Evolutionary conservation across 2,797 vertebrate species (phyloP).

Genomic region (Sebastolobus altivelis): DNA sequence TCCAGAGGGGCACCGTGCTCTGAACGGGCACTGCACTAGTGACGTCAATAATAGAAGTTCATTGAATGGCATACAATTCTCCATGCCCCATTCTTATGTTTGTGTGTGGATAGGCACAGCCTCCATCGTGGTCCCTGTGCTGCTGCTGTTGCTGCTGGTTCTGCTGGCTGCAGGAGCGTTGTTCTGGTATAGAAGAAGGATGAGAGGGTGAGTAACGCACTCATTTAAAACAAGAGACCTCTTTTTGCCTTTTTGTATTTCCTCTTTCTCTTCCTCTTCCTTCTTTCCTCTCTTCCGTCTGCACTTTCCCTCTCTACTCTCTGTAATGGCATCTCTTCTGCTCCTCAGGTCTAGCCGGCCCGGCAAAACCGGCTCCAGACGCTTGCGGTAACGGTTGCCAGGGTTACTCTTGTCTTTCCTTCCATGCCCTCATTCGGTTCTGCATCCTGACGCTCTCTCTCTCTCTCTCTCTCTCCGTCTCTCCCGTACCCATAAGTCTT

Average conservation of each 20-base stretch:
- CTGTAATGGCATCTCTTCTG: constrained; percentile 79
- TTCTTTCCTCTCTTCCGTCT: constrained; percentile 15
- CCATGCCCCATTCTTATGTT: neutral
- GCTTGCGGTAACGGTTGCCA: constrained; percentile 84
- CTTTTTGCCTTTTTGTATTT: constrained; percentile 19
- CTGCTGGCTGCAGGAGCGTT: constrained; percentile 87
- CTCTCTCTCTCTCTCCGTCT: constrained; percentile 33
- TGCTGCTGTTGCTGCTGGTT: constrained; percentile 88
- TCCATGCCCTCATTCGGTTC: constrained; percentile 50
- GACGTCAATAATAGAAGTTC: neutral
- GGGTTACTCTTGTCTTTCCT: constrained; percentile 60
- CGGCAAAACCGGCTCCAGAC: constrained; percentile 82
- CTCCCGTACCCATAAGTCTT: constrained; percentile 59
- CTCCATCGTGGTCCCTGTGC: constrained; percentile 90
- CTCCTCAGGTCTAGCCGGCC: constrained; percentile 85
- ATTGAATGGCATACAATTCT: neutral
- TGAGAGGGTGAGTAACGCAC: constrained; percentile 90
- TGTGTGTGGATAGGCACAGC: constrained; percentile 85
- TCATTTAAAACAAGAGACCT: constrained; percentile 2
- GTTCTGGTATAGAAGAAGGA: constrained; percentile 92
- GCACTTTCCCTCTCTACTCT: constrained; percentile 59
- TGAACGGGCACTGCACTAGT: too few relatives aligned
- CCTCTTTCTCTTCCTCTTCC: neutral
- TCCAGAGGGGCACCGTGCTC: too few relatives aligned
- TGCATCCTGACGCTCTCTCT: constrained; percentile 57